Conservation (phyloP, 2,888 invertebrate genomes). For the Polyommatus iphigenia region DNA sequence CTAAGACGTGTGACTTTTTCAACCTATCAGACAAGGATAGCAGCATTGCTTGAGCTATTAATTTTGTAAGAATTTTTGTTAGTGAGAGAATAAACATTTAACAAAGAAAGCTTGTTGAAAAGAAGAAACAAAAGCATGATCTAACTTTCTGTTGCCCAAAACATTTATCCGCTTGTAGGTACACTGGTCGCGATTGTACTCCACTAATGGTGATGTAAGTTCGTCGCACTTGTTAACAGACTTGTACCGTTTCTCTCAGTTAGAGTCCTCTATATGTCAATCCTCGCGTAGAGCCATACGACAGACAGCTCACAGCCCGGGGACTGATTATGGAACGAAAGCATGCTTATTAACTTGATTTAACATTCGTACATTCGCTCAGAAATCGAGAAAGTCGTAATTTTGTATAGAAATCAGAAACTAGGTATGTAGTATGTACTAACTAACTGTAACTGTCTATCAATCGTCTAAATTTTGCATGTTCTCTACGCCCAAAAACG, state of each 20-base stretch:
- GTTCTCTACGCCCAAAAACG: too few species aligned
- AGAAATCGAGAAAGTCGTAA: not conserved
- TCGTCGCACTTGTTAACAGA: not conserved
- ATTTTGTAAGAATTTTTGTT: not conserved
- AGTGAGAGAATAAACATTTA: too few species aligned
- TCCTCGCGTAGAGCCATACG: not conserved
- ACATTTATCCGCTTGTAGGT: not conserved
- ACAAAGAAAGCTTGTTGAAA: not conserved
- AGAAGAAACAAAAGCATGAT: not conserved
- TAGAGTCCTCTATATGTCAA: slow-evolving; percentile 15
- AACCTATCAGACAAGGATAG: not conserved
- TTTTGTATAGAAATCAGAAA: not conserved
- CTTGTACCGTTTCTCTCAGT: slow-evolving; percentile 9
- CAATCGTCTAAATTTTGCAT: too few species aligned
- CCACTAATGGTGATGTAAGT: not conserved
- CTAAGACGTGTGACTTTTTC: not conserved
- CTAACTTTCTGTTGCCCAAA: not conserved
- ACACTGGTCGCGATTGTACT: not conserved
- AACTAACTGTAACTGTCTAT: too few species aligned
- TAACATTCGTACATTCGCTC: not conserved
- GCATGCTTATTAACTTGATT: slow-evolving; percentile 16
- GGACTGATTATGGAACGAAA: not conserved
- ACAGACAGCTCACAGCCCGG: not conserved
- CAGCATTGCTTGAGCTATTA: too few species aligned
- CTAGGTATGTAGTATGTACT: not conserved